Conservation (phyloP, 2,888 invertebrate species). For the Apamea sordens region DNA sequence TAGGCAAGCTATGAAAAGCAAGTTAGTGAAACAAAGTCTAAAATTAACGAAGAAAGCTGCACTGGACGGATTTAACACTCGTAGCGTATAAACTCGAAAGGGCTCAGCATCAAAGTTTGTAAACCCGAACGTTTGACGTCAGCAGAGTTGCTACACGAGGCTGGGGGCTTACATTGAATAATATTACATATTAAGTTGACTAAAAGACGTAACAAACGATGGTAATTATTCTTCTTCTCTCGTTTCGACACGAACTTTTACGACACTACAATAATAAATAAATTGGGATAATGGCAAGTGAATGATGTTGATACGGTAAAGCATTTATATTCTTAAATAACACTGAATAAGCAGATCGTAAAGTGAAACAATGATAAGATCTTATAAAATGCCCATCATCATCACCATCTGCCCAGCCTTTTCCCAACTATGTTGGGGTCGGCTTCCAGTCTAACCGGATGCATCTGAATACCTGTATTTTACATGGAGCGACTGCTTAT, state of each 20-base stretch:
- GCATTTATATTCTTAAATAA: not conserved
- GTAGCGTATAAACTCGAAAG: constrained; percentile 39
- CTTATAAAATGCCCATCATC: too few species aligned
- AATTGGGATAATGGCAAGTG: too few species aligned
- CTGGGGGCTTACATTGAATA: constrained; percentile 32
- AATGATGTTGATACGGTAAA: too few species aligned
- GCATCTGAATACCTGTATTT: too few species aligned
- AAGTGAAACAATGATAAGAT: constrained; percentile 4
- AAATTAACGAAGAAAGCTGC: constrained; percentile 36
- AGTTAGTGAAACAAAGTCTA: constrained; percentile 24
- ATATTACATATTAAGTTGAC: constrained; percentile 5
- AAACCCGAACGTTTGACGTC: constrained; percentile 56
- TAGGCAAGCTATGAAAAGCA: constrained; percentile 17
- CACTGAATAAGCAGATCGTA: not conserved
- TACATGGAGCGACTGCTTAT: too few species aligned
- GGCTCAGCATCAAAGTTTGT: constrained; percentile 37
- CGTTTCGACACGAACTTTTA: not conserved
- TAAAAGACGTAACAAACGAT: not conserved
- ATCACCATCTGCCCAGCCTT: too few species aligned
- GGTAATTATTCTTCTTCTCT: not conserved
- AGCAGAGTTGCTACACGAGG: constrained; percentile 24
- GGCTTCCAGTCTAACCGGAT: too few species aligned
- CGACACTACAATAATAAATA: too few species aligned
- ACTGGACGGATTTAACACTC: constrained; percentile 38
- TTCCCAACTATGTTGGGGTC: too few species aligned